A percentile compares a stretch with the other conserved stretches of the same genome.
Conservation (phyloP, 2,888 invertebrate genomes). For the Doris montereyensis region DNA sequence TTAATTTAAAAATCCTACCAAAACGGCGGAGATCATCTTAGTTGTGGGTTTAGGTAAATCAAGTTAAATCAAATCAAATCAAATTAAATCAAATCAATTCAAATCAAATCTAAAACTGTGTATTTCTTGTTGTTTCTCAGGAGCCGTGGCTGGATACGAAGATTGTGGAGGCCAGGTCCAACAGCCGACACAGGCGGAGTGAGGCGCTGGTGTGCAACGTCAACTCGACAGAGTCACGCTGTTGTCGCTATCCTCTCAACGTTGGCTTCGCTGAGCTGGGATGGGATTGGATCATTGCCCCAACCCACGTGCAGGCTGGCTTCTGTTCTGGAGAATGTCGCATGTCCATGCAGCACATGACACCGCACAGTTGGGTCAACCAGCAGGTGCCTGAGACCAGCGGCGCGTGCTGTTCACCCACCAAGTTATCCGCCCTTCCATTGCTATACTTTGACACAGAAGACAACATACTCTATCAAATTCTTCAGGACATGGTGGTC, state of each 20-base stretch:
- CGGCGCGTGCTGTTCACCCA: constrained; percentile 93
- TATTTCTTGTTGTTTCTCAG: constrained; percentile 52
- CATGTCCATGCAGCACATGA: constrained; percentile 87
- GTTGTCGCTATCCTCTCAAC: constrained; percentile 93
- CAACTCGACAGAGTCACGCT: constrained; percentile 84
- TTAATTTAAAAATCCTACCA: no score
- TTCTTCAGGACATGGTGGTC: constrained; percentile 63
- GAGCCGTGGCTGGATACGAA: constrained; percentile 61
- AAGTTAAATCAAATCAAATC: background rate
- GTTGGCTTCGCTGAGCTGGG: constrained; percentile 96
- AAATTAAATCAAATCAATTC: background rate
- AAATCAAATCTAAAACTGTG: no score
- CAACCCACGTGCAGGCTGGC: constrained; percentile 93
- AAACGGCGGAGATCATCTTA: no score
- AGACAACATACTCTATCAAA: constrained; percentile 77
- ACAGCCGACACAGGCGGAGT: constrained; percentile 79
- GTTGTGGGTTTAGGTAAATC: background rate
- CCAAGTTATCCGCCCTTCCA: constrained; percentile 85
- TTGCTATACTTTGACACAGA: constrained; percentile 93
- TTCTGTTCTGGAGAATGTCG: constrained; percentile 97
- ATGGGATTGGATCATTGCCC: constrained; percentile 98
- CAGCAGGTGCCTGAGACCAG: constrained; percentile 79
- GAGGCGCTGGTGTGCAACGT: constrained; percentile 89
- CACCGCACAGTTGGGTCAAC: constrained; percentile 90
- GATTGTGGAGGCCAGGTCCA: constrained; percentile 46